These are phyloP conservation scores for Apus apus DNA, from an alignment of 2,113 vertebrate species.

Conservation along the genomic window DNA sequence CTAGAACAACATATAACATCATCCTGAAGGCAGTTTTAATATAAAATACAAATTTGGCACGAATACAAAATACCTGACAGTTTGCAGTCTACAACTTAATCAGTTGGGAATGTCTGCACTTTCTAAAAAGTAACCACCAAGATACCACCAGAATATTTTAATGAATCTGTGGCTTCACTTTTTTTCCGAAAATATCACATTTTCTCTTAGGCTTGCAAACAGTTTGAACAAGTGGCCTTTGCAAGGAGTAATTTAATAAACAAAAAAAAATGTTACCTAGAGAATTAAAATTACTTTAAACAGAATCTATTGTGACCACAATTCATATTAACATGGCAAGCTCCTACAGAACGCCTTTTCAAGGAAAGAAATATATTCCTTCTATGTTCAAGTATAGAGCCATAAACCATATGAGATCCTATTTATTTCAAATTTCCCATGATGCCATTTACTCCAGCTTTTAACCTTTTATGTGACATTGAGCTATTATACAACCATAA, in stretches of 20 bases:
- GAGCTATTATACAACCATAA: slow-evolving; percentile 74
- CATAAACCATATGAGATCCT: slow-evolving; percentile 74
- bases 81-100: background rate
- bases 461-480: slow-evolving; percentile 83
- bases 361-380: slow-evolving; percentile 65
- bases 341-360: slow-evolving; percentile 21
- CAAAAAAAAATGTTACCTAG: slow-evolving; percentile 27
- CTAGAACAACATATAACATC: background rate
- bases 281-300: slow-evolving; percentile 38
- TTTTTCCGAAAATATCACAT: background rate
- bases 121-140: background rate
- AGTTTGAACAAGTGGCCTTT: slow-evolving; percentile 14
- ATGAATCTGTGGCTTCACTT: background rate
- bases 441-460: slow-evolving; percentile 77
- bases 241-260: slow-evolving; percentile 24
- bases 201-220: background rate
- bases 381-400: slow-evolving; percentile 72
- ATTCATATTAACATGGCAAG: background rate
- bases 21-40: background rate
- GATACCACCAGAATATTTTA: background rate
- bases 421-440: slow-evolving; percentile 80
- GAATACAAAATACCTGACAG: background rate
- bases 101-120: background rate
- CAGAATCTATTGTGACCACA: slow-evolving; percentile 28
- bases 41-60: background rate